Percentiles rank a stretch among this genome's conserved stretches.
phyloP scores from a whole-genome alignment of 2,113 vertebrate species.

The Phoxinus phoxinus region DNA sequence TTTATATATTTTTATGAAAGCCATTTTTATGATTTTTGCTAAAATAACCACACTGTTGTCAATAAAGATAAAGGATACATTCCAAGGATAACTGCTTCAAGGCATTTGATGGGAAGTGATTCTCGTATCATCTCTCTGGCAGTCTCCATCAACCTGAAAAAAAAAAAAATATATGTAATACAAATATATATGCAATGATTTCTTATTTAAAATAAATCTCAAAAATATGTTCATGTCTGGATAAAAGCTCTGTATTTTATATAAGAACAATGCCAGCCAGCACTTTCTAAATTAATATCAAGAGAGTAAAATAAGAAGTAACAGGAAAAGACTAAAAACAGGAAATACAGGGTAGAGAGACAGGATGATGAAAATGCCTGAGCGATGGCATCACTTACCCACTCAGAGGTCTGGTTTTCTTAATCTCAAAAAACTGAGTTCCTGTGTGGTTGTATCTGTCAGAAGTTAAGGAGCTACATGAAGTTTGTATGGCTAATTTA shows the following conservation, averaged over 20 bases:
- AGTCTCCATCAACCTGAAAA: conserved; percentile 92
- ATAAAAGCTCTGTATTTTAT: neutral
- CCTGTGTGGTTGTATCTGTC: conserved; percentile 97
- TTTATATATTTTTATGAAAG: neutral
- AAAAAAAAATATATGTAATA: neutral
- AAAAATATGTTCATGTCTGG: neutral
- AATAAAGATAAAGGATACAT: conserved; percentile 88
- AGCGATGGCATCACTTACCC: conserved; percentile 80
- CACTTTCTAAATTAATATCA: neutral
- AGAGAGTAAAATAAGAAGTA: neutral
- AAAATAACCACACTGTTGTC: neutral
- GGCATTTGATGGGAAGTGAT: conserved; percentile 98
- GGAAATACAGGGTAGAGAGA: neutral
- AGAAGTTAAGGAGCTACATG: conserved; percentile 69
- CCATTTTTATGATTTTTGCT: neutral
- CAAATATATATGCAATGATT: neutral
- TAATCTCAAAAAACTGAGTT: conserved; percentile 98
- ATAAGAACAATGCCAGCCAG: neutral
- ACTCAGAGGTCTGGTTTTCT: conserved; percentile 92
- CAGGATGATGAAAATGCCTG: conserved; percentile 11
- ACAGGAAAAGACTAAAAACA: neutral
- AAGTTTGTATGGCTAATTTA: conserved; percentile 37
- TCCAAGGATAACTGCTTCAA: conserved; percentile 97
- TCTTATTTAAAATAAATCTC: neutral
- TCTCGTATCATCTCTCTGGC: conserved; percentile 96